phyloP scores from a whole-genome alignment of 2,113 vertebrate genomes.

The Urocynchramus pylzowi region DNA sequence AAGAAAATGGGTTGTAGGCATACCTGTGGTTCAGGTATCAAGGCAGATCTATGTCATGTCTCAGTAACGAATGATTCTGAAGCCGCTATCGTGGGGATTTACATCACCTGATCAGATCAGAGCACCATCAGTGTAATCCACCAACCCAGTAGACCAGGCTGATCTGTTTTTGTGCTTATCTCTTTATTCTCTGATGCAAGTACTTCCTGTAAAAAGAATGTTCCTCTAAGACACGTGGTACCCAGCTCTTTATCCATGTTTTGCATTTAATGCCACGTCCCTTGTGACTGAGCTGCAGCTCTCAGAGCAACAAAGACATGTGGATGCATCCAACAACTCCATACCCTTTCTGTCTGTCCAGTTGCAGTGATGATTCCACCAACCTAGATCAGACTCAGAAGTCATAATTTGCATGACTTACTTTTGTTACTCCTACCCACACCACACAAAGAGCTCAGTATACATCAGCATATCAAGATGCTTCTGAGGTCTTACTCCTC shows the following conservation, averaged over 20 bases:
- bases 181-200: background rate
- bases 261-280: background rate
- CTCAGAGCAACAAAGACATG: background rate
- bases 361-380: background rate
- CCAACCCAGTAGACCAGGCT: background rate
- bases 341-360: background rate
- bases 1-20: background rate
- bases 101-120: background rate
- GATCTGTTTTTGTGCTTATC: background rate
- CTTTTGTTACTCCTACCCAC: background rate
- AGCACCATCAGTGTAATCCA: background rate
- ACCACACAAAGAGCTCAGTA: background rate
- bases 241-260: background rate
- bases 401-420: background rate
- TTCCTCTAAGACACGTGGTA: background rate
- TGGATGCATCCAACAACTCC: background rate
- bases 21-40: background rate
- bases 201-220: background rate
- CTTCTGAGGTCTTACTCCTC: background rate
- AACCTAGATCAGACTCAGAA: background rate
- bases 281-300: background rate
- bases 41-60: background rate
- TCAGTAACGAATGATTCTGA: background rate
- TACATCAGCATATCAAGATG: background rate
- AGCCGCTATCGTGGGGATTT: background rate